Percentiles rank a stretch among this genome's conserved stretches.
Conservation (phyloP, 2,888 invertebrate genomes). For the Therioaphis trifolii region DNA sequence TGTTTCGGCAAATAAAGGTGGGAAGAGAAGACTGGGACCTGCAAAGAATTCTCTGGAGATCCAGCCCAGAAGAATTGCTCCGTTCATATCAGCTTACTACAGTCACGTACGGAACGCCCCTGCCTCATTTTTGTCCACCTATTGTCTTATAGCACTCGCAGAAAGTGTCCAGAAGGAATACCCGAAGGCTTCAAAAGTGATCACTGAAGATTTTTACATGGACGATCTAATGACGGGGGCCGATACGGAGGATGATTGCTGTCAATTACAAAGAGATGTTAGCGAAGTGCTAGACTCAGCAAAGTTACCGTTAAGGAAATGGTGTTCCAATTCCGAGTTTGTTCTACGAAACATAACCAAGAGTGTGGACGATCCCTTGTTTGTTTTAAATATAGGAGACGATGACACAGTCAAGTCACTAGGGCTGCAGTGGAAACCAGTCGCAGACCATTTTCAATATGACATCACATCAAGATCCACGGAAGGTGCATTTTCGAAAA, state of each 20-base stretch:
- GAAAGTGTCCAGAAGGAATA: not conserved
- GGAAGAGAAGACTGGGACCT: conserved; percentile 66
- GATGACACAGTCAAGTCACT: not conserved
- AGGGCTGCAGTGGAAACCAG: conserved; percentile 4
- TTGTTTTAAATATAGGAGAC: not conserved
- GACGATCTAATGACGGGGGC: conserved; percentile 10
- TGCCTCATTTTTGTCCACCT: conserved; percentile 66
- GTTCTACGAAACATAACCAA: not conserved
- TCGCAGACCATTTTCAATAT: not conserved
- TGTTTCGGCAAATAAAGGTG: conserved; percentile 67
- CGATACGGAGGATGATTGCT: not conserved
- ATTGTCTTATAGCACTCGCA: conserved; percentile 66
- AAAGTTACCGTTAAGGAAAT: conserved; percentile 43
- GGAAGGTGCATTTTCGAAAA: not conserved
- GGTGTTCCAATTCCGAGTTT: conserved; percentile 7
- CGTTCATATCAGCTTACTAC: conserved; percentile 65
- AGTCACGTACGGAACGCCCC: conserved; percentile 68
- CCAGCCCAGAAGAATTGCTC: conserved; percentile 43
- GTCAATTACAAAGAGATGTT: not conserved
- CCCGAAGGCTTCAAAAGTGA: not conserved
- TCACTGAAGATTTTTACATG: too few species aligned
- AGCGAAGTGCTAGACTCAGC: not conserved
- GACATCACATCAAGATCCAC: not conserved
- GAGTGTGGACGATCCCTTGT: not conserved
- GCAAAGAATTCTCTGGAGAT: conserved; percentile 68